phyloP scores from a whole-genome alignment of 1,140 invertebrate genomes.

The Grapholita molesta region DNA sequence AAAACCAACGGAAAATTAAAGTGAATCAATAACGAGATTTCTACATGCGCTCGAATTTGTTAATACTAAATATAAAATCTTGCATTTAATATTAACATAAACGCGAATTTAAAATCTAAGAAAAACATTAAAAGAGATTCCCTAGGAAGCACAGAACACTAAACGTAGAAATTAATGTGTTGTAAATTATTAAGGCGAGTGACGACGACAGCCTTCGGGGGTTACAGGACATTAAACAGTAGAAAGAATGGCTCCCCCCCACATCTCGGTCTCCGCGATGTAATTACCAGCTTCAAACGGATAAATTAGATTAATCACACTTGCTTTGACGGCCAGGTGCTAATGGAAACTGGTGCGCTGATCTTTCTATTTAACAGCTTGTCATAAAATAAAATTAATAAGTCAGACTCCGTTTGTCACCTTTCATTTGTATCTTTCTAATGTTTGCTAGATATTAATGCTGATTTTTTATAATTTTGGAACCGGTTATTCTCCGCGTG shows the following conservation, averaged over 20 bases:
- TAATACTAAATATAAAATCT: background rate
- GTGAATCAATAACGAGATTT: conserved; percentile 24
- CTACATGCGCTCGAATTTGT: conserved; percentile 4
- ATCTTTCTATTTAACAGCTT: conserved; percentile 23
- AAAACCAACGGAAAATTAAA: conserved; percentile 47
- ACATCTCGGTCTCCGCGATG: conserved; percentile 38
- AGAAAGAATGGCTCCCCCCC: conserved; percentile 45
- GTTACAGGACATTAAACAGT: conserved; percentile 27
- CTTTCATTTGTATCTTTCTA: background rate
- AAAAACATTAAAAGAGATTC: conserved; percentile 16
- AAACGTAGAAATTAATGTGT: conserved; percentile 29
- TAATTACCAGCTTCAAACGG: conserved; percentile 55
- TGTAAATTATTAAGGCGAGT: conserved; percentile 46
- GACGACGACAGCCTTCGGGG: conserved; percentile 22
- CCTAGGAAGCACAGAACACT: conserved; percentile 22
- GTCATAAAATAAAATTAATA: conserved; percentile 14
- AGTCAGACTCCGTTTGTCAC: background rate
- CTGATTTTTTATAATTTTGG: background rate
- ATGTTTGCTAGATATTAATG: background rate
- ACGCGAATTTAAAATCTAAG: background rate
- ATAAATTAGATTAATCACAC: conserved; percentile 71
- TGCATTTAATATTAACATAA: too few species aligned
- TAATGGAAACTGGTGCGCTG: conserved; percentile 60
- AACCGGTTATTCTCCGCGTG: background rate
- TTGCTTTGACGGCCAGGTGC: conserved; percentile 58